These are phyloP conservation scores for Gila robusta DNA, from an alignment of 2,797 vertebrate species.

Conservation along the genomic window DNA sequence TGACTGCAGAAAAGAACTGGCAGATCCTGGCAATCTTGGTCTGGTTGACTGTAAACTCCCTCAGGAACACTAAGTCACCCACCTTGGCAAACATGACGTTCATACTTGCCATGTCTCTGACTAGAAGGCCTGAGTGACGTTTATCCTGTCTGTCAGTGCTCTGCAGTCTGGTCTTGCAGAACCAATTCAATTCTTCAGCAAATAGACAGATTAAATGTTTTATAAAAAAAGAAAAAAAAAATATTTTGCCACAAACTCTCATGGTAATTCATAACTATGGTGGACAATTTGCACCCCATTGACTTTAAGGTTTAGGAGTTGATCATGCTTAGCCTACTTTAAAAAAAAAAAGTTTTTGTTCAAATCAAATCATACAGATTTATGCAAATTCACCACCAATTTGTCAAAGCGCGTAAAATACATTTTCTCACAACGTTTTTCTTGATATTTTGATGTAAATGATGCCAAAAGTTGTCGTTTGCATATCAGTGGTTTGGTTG, in stretches of 20 bases:
- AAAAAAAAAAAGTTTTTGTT: too few relatives aligned
- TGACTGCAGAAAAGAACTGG: background rate
- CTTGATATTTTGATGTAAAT: background rate
- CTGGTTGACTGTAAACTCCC: background rate
- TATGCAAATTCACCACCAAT: background rate
- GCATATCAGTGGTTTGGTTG: background rate
- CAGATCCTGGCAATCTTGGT: conserved; percentile 5
- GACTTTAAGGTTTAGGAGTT: too few relatives aligned
- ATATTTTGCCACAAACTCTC: background rate
- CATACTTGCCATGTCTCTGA: conserved; percentile 28
- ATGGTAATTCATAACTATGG: background rate
- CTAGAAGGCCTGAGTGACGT: conserved; percentile 20
- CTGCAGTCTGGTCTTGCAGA: background rate
- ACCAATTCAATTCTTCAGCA: background rate
- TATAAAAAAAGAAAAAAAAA: background rate
- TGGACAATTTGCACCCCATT: too few relatives aligned
- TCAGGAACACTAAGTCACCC: conserved; percentile 21
- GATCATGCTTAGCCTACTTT: background rate
- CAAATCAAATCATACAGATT: background rate
- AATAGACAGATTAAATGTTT: conserved; percentile 12
- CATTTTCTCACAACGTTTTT: background rate
- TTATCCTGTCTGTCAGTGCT: conserved; percentile 17
- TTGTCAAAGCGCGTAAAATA: background rate
- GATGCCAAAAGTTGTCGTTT: background rate
- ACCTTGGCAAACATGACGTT: conserved; percentile 29